These are phyloP conservation scores for Drosophila nigromelanica DNA, from an alignment of 1,140 invertebrate species.

Conservation along the genomic window DNA sequence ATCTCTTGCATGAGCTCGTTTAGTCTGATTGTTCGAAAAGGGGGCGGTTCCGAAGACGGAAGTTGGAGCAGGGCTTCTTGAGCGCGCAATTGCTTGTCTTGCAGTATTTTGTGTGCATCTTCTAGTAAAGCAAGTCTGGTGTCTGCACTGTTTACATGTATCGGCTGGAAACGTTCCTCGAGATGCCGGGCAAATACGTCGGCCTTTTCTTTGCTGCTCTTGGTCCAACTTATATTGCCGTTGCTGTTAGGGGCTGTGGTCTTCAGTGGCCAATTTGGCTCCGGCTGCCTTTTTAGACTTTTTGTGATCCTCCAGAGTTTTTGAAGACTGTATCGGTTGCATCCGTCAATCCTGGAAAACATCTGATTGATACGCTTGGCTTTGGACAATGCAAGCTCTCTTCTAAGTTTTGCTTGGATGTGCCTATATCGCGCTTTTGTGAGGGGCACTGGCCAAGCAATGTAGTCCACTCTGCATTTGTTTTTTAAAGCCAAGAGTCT, in stretches of 20 bases:
- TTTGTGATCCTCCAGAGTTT: conserved; percentile 21
- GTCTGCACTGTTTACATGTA: neutral
- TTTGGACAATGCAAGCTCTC: neutral
- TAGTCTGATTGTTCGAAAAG: neutral
- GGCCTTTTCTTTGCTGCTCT: neutral
- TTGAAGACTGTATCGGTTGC: neutral
- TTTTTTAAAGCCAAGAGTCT: too few relatives aligned
- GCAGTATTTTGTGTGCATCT: neutral
- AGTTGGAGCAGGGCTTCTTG: too few relatives aligned
- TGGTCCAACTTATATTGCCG: neutral
- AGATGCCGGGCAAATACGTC: neutral
- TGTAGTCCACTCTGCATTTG: too few relatives aligned
- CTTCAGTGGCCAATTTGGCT: conserved; percentile 21
- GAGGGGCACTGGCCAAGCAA: too few relatives aligned
- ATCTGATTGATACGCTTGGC: neutral
- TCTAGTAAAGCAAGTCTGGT: neutral
- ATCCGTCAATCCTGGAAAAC: neutral
- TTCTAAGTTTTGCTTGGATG: neutral
- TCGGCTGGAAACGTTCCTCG: conserved; percentile 3
- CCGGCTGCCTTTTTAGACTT: neutral
- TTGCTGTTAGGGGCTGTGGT: neutral
- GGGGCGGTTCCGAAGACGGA: too few relatives aligned
- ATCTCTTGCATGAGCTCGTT: neutral
- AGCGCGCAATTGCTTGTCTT: too few relatives aligned
- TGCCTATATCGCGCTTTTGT: neutral